phyloP scores from a whole-genome alignment of 2,888 invertebrate species.

The Danaus chrysippus region DNA sequence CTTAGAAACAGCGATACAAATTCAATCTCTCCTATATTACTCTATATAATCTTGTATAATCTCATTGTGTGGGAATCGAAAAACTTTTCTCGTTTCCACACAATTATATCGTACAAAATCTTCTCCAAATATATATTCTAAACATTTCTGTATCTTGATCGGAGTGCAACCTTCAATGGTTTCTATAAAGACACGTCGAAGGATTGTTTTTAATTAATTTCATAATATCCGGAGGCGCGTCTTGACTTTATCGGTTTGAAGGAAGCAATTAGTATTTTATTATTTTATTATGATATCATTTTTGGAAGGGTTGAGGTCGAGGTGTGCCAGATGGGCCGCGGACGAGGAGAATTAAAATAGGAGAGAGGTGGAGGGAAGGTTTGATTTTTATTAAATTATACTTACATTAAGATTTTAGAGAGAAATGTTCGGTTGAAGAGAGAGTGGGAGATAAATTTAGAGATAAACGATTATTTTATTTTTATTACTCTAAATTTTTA shows the following conservation, averaged over 20 bases:
- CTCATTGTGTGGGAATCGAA: slow-evolving; percentile 70
- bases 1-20: slow-evolving; percentile 8
- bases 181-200: slow-evolving; percentile 10
- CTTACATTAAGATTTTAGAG: background rate
- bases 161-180: slow-evolving; percentile 10
- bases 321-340: slow-evolving; percentile 50
- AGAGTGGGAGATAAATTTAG: too few relatives aligned
- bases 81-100: slow-evolving; percentile 72
- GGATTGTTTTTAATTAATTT: slow-evolving; percentile 76
- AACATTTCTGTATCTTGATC: slow-evolving; percentile 17
- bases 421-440: too few relatives aligned
- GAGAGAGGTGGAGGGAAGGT: slow-evolving; percentile 8
- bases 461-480: too few relatives aligned
- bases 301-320: slow-evolving; percentile 76
- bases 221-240: slow-evolving; percentile 70
- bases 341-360: slow-evolving; percentile 23
- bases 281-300: slow-evolving; percentile 80
- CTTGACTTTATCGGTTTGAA: slow-evolving; percentile 75
- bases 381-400: slow-evolving; percentile 3
- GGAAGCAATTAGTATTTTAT: slow-evolving; percentile 78
- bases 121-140: slow-evolving; percentile 65
- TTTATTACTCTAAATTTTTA: too few relatives aligned
- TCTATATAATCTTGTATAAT: too few relatives aligned
- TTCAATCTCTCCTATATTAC: slow-evolving; percentile 40
- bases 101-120: slow-evolving; percentile 64